A percentile compares a stretch with the other conserved stretches of the same genome.
Conservation (phyloP, 2,113 vertebrate species). For the Eulacestoma nigropectus region DNA sequence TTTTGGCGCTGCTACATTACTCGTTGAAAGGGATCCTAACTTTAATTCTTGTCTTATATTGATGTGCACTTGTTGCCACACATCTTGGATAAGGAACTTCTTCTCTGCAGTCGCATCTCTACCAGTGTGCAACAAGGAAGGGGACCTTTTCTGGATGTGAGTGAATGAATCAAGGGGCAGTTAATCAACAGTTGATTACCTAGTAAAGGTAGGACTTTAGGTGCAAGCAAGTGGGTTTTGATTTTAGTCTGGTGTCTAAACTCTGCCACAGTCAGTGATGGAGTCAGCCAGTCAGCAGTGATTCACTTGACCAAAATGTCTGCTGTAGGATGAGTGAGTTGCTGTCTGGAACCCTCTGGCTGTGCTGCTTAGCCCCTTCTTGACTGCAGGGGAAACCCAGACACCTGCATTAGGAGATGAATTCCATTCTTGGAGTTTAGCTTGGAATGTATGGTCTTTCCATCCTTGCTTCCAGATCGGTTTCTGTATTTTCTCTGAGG, state of each 20-base stretch:
- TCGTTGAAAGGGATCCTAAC: neutral
- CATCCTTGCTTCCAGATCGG: neutral
- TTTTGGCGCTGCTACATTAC: neutral
- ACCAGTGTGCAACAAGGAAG: neutral
- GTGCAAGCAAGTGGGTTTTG: neutral
- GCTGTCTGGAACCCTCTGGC: neutral
- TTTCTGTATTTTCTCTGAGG: neutral
- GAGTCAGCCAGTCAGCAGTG: neutral
- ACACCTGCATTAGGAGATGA: neutral
- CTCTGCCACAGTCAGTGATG: neutral
- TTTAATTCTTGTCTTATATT: neutral
- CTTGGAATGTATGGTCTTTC: neutral
- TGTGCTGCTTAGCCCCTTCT: neutral
- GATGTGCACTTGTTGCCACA: rapidly evolving
- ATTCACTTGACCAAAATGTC: neutral
- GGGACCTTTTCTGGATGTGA: neutral
- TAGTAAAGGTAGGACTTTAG: neutral
- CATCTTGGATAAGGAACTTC: neutral
- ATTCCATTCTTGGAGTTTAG: neutral
- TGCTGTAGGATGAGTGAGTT: neutral
- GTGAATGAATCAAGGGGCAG: neutral
- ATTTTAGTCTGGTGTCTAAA: neutral
- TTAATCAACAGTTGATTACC: neutral
- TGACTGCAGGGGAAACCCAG: neutral
- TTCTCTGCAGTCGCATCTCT: neutral